phyloP scores from a whole-genome alignment of 2,113 vertebrate genomes.

The Paedocypris sp. region DNA sequence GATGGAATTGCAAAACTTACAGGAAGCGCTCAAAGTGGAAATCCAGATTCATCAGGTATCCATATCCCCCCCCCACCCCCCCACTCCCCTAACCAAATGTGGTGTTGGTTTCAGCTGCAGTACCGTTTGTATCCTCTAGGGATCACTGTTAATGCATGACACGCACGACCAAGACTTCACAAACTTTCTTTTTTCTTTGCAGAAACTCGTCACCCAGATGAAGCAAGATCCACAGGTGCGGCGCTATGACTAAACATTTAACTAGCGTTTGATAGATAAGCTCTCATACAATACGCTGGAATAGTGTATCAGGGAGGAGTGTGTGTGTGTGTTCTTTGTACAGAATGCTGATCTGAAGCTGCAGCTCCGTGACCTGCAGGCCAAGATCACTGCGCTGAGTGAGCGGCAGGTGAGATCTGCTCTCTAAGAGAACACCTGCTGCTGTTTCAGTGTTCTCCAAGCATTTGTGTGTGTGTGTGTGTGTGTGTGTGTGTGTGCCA shows the following conservation, averaged over 20 bases:
- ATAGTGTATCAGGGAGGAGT: constrained; percentile 10
- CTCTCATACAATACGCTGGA: constrained; percentile 1
- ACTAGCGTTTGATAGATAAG: constrained; percentile 5
- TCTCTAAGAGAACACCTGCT: constrained; percentile 14
- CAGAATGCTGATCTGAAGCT: constrained; percentile 89
- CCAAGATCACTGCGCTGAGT: constrained; percentile 87
- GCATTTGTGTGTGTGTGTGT: background rate
- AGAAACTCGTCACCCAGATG: constrained; percentile 37
- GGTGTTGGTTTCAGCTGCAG: constrained; percentile 8
- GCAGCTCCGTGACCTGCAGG: constrained; percentile 88
- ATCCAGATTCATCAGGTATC: constrained; percentile 85
- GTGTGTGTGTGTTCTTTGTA: constrained; percentile 34
- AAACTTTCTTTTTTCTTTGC: constrained; percentile 10
- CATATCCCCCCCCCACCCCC: background rate
- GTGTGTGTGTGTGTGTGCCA: background rate
- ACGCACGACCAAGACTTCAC: background rate
- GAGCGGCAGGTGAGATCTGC: constrained; percentile 56
- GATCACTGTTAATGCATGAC: constrained; percentile 26
- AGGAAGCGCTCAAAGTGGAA: constrained; percentile 87
- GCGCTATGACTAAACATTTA: background rate
- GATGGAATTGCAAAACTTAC: constrained; percentile 85
- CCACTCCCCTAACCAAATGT: background rate
- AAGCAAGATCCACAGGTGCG: constrained; percentile 39
- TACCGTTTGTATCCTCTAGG: constrained; percentile 20
- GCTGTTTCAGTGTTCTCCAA: constrained; percentile 9